Evolutionary conservation across 2,888 invertebrate species (phyloP).

Genomic region (Nomada lathburiana): DNA sequence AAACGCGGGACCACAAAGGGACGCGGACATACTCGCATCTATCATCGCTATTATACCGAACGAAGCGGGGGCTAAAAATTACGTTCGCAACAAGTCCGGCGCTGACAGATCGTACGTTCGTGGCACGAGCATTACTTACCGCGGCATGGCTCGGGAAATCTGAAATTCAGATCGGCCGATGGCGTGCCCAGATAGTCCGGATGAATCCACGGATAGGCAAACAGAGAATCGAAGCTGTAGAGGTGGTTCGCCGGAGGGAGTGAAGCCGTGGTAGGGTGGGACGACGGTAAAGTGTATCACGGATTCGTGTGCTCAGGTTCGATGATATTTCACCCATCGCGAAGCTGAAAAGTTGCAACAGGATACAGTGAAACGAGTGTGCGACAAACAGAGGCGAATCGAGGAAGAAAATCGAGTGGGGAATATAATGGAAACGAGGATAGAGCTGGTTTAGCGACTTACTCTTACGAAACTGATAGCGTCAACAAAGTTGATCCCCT

Average conservation of each 20-base stretch:
- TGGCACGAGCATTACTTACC: slow-evolving; percentile 55
- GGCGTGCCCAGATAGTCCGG: slow-evolving; percentile 55
- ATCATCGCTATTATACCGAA: slow-evolving; percentile 38
- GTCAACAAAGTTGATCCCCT: no score
- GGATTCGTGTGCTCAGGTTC: slow-evolving; percentile 34
- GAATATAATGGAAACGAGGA: no score
- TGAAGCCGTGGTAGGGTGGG: no score
- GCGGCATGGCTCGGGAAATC: slow-evolving; percentile 35
- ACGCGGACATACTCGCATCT: slow-evolving; percentile 17
- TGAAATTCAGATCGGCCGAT: slow-evolving; percentile 68
- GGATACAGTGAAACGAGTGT: not conserved
- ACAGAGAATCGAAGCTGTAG: slow-evolving; percentile 53
- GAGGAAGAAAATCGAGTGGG: not conserved
- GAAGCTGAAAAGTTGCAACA: slow-evolving; percentile 12
- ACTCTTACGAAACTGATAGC: no score
- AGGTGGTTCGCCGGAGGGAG: not conserved
- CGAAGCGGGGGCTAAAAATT: slow-evolving; percentile 45
- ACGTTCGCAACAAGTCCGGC: slow-evolving; percentile 37
- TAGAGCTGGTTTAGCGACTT: no score
- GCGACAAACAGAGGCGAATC: not conserved
- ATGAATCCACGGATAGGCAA: slow-evolving; percentile 64
- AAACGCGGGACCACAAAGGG: slow-evolving; percentile 26
- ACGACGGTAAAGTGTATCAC: slow-evolving; percentile 18
- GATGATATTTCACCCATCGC: slow-evolving; percentile 42
- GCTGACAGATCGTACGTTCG: slow-evolving; percentile 56